Evolutionary conservation across 2,888 invertebrate genomes (phyloP), one percentile per base, ranked within the genome.

Genomic region (Sisyra terminalis): DNA sequence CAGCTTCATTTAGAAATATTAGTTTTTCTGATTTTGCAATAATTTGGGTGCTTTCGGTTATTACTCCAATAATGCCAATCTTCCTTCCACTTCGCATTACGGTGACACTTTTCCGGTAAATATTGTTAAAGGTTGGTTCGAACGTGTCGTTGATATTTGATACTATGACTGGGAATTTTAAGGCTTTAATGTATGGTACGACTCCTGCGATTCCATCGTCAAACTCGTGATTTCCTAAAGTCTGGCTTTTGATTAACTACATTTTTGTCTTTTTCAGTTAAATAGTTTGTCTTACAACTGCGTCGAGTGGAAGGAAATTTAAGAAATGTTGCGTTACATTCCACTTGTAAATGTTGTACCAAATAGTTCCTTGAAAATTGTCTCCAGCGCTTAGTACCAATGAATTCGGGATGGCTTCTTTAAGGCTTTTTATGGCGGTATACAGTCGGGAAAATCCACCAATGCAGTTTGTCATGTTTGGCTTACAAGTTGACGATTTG

Each of bases 191-290:
- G 57, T 83, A 87, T 0, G 82, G 82, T 1, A 78, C 68, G 0
- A 87, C 59, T 0, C 83, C 86, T 8, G 62, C 71, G 2, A 87
- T 64, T 2, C 73, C 75, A 51, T 81, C 71, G 55, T 89, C 89
- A 53, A 90, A 89, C 57, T 89, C 89, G 52, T 90, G 88, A 58
- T 88, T 88, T 1, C 88, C 88, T 8, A 88, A 57, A 0, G 82
- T 80, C 86, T 87, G 55, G 7, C 7, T 5, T 24, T 24, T 7
- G 24, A 24, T 24, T 24, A 24, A 24, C 24, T 5, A 24, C n/a
- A n/a, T n/a, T n/a, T 24, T 24, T 5, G 7, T 24, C 3, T 24
- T 24, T 24, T 24, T 24, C n/a, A n/a, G n/a, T n/a, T 24, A n/a
- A 14, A 34, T 34, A 8, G 14, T 8, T 29, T 15, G 39, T 61